Base-by-base conservation (phyloP, 2,888 invertebrate species). In the Platycheirus albimanus region DNA sequence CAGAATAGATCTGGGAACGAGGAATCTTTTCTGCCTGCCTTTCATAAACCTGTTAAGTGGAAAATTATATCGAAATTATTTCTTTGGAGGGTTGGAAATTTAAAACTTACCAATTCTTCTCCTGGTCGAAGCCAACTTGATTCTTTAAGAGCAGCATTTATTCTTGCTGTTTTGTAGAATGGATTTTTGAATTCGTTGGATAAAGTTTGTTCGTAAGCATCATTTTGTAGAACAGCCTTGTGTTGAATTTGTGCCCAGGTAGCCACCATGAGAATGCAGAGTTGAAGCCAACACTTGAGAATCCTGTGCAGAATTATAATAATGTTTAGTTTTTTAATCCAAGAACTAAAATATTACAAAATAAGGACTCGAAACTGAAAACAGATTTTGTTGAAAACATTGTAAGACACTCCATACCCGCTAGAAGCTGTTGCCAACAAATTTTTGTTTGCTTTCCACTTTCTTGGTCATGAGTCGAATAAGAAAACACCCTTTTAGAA, bases 101-200 rank as follows among this genome's bases (percentile, higher is more conserved):
- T 11, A n/a, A n/a, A 30, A 85, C 85, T 87, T 89, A 93, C 94
- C 88, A 92, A 89, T 80, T 91, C 90, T 87, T 94, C 94, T 36
- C 94, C 94, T 11, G 93, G 92, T 52, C 93, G 93, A 76, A 94
- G 91, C 89, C 93, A 91, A 85, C 94, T 94, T 38, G 92, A 91
- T 54, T 92, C 88, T 1, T 93, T 93, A 43, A 94, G 87, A 0
- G 92, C 90, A 61, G 92, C 91, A 38, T 92, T 90, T 7, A 94
- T 91, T 64, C 92, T 90, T 0, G 93, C 93, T 76, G 94, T 93
- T 85, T 92, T 92, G 63, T 93, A 92, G 24, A 93, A 94, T 0
- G 92, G 93, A 87, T 93, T 94, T 69, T 92, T 90, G 20, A 93
- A 89, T 76, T 92, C 90, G n/a, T 91, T 90, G 1, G 94, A 94